Conservation (phyloP, 2,888 invertebrate genomes). For the Ophonus ardosiacus region DNA sequence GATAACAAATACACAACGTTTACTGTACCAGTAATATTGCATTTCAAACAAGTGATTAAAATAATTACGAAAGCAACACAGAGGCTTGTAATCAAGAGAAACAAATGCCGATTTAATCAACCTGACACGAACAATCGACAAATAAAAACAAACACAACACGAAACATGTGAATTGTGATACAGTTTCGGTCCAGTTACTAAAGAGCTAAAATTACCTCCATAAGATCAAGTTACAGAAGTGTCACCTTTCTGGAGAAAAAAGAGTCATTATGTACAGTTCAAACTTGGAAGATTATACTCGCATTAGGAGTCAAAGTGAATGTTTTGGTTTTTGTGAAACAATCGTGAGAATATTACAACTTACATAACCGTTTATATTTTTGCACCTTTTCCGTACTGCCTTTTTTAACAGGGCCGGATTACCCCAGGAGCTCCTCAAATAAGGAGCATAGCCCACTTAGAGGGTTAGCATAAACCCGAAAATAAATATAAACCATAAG, state of each 20-base stretch:
- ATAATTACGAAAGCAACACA: not conserved
- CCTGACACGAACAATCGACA: not conserved
- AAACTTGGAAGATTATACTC: not conserved
- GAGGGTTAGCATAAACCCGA: no score
- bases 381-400: not conserved
- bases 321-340: not conserved
- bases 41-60: slow-evolving; percentile 28
- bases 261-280: not conserved
- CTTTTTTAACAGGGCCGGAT: not conserved
- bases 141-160: not conserved
- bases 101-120: slow-evolving; percentile 21
- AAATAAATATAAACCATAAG: no score
- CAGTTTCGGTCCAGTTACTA: slow-evolving; percentile 11
- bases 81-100: slow-evolving; percentile 6
- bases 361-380: not conserved
- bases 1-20: slow-evolving; percentile 5
- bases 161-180: not conserved
- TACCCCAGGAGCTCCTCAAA: no score
- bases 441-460: no score
- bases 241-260: not conserved
- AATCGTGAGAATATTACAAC: not conserved
- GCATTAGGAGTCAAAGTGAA: slow-evolving; percentile 1
- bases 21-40: not conserved
- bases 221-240: not conserved
- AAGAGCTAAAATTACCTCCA: not conserved